These are phyloP conservation scores for Plestiodon gilberti DNA, from an alignment of 2,113 vertebrate species.

Conservation along the genomic window DNA sequence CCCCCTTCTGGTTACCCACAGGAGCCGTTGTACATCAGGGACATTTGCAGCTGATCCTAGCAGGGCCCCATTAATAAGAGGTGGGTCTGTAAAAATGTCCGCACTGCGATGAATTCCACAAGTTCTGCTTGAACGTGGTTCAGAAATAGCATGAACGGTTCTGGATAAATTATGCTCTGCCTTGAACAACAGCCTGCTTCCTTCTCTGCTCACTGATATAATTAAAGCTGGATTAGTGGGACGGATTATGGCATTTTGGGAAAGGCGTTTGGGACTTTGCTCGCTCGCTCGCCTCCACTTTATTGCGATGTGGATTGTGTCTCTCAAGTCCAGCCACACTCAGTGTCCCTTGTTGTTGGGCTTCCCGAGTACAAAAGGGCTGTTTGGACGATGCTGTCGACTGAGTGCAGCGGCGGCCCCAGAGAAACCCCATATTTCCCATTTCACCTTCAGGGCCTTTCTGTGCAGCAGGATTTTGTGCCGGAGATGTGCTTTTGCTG, in stretches of 20 bases:
- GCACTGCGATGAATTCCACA: slow-evolving; percentile 50
- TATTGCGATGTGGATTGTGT: rapidly evolving
- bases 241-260: slow-evolving; percentile 54
- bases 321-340: rapidly evolving
- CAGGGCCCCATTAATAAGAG: slow-evolving; percentile 45
- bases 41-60: slow-evolving; percentile 26
- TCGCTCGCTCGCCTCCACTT: slow-evolving; percentile 1
- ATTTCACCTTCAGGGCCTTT: neutral
- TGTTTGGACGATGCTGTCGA: rapidly evolving
- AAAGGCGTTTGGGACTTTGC: slow-evolving; percentile 36
- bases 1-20: neutral
- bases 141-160: slow-evolving; percentile 56
- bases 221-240: slow-evolving; percentile 64
- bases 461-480: neutral
- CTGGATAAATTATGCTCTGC: slow-evolving; percentile 29
- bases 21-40: neutral
- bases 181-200: slow-evolving; percentile 50
- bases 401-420: neutral
- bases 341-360: neutral
- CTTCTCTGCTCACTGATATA: slow-evolving; percentile 54
- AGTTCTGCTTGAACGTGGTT: slow-evolving; percentile 47
- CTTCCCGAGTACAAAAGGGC: rapidly evolving
- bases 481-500: neutral
- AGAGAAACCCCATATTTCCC: neutral
- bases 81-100: slow-evolving; percentile 51